phyloP scores from a whole-genome alignment of 1,140 invertebrate species.

The Plectrocnemia conspersa region DNA sequence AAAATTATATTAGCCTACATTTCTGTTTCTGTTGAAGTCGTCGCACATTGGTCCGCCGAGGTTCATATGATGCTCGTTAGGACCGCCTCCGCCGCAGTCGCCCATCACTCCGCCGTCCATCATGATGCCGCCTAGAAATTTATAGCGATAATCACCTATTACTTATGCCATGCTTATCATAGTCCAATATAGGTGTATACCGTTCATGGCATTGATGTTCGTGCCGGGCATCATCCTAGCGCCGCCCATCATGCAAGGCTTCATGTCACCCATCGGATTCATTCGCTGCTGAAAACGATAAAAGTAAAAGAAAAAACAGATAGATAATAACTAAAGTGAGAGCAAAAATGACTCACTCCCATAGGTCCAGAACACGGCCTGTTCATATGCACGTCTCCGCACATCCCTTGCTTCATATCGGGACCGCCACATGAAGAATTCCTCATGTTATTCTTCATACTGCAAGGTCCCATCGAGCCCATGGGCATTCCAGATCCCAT shows the following conservation, averaged over 20 bases:
- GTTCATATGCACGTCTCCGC: slow-evolving; percentile 50
- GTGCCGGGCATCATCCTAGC: slow-evolving; percentile 51
- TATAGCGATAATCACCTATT: neutral
- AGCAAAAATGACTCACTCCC: slow-evolving; percentile 40
- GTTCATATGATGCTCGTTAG: slow-evolving; percentile 43
- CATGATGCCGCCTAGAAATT: slow-evolving; percentile 47
- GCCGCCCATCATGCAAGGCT: slow-evolving; percentile 49
- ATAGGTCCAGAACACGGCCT: slow-evolving; percentile 49
- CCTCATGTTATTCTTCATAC: slow-evolving; percentile 49
- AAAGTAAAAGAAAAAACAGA: neutral
- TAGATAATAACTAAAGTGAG: neutral
- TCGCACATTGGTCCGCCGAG: slow-evolving; percentile 47
- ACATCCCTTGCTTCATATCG: slow-evolving; percentile 50
- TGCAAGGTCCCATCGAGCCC: slow-evolving; percentile 50
- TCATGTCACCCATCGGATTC: slow-evolving; percentile 51
- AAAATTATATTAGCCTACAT: slow-evolving; percentile 41
- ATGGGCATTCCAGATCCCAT: slow-evolving; percentile 50
- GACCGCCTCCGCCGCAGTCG: slow-evolving; percentile 39
- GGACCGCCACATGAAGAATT: slow-evolving; percentile 45
- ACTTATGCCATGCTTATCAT: too few species aligned
- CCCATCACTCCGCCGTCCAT: slow-evolving; percentile 48
- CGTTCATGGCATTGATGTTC: slow-evolving; percentile 51
- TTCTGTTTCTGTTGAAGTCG: slow-evolving; percentile 45
- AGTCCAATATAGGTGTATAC: slow-evolving; percentile 37
- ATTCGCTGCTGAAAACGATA: slow-evolving; percentile 46